Evolutionary conservation across 2,888 invertebrate species (phyloP), one percentile per base, ranked within the genome.

Genomic region (Erannis defoliaria): DNA sequence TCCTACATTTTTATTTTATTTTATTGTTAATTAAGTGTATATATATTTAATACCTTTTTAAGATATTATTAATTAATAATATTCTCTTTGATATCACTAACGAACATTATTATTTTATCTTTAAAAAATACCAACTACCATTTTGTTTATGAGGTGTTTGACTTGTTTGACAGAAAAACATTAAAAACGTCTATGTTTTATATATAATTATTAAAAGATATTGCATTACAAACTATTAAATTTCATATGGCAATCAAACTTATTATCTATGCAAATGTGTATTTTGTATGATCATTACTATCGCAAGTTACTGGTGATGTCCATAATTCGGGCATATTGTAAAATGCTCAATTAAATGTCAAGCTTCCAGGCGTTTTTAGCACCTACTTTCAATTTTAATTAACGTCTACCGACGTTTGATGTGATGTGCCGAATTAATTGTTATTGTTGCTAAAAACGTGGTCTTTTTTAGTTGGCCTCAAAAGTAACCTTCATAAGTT

Each of bases 121-220:
- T 14, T n/a, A n/a, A 33, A 31, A 31, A 46, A 16, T 45, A 29
- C 31, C 29, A 66, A 62, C 66, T 64, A 46, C 56, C 43, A 64
- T 64, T 67, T 61, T 53, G 55, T 64, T 62, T 68, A 38, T 60
- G 56, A 54, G 21, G 63, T 60, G 73, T 74, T 66, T 70, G 74
- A 72, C 64, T 67, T 69, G 64, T 66, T 55, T 54, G 62, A 61
- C 62, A 64, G 37, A 58, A 62, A 46, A 59, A 48, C 60, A 58
- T 58, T 60, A 64, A 62, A 63, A 60, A 58, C 46, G 40, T 61
- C 53, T 55, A 58, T 55, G 58, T 46, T 58, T 63, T 65, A 56
- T n/a, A n/a, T n/a, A 55, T 61, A 65, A 62, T 55, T 68, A 67
- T 66, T 71, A 71, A 67, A 61, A 68, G 49, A 56, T 62, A 42